Evolutionary conservation across 2,113 vertebrate genomes (phyloP), one percentile per base, ranked within the genome.

Genomic region (Indicator maculatus): DNA sequence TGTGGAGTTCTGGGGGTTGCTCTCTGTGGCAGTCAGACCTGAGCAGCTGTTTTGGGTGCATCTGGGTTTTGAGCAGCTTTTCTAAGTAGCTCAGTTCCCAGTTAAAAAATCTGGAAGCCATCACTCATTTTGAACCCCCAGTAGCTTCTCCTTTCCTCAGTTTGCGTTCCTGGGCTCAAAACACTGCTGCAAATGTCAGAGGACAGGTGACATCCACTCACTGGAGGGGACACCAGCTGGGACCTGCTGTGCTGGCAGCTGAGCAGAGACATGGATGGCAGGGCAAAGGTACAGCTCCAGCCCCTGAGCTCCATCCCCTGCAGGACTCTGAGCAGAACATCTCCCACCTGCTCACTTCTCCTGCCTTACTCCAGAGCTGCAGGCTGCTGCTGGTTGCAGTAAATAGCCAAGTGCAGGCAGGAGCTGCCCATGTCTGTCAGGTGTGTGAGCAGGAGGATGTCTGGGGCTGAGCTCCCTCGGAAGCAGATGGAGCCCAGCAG

Each of bases 401-500:
- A 78, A 70, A 55, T 52, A 74, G 27, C 50, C 47, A 83, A 93
- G 41, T 5, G 16, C 36, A 50, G 60, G 39, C 47, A 47, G 70
- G 73, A 90, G 16, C 72, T 61, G 66, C 30, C 81, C 52, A 1
- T 13, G 56, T 72, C 93, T 89, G 66, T 83, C 83, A 63, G 87
- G 69, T 5, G 73, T 80, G 80, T 52, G 93, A 44, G 60, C 47
- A 26, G 83, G 39, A 27, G 27, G 31, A 13, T 61, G 47, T 60
- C 71, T 45, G 55, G 55, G 75, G 70, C 73, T 39, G 83, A 81
- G 83, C 30, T 38, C 41, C 21, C 72, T 41, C 56, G n/a, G 74
- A 86, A 95, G 95, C 96, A 98, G 97, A 96, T 95, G 96, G 83
- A 90, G 39, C 84, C 69, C 90, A 94, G 96, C 61, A 72, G 93